Base-by-base conservation (phyloP, 1,140 invertebrate species). In the Bathynomus jamesi region DNA sequence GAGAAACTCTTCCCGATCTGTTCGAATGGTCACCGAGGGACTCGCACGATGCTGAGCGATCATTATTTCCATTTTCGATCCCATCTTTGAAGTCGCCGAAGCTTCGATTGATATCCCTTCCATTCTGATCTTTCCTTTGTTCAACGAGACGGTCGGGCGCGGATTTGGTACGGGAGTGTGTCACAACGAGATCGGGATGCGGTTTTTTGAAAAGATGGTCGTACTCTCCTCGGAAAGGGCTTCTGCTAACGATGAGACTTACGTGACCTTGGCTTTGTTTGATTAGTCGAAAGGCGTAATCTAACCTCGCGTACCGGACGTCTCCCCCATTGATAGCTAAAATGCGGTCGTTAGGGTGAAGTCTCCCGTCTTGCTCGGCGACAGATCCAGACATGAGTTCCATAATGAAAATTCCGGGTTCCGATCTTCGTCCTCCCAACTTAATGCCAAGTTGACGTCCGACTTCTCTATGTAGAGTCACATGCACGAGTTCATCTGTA, bases 321-420 rank as follows among this genome's bases (percentile, higher is more conserved):
- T 85, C 85, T 32, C 80, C 79, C 7, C 82, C 81, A 75, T 86
- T 86, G 61, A 86, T 84, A 73, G 84, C 83, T 25, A 86, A 76
- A 61, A 89, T 83, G 75, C 87, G 86, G 79, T 89, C 87, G 32
- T 87, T 87, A 24, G 84, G 84, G 78, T 83, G 81, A 24, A 89
- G 79, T 25, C 86, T 80, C 4, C 85, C 85, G 79, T 89, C 86
- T 65, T 81, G 79, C 8, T 84, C 84, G 27, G 86, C 87, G 28
- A 86, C 85, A 70, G 83, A 81, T 10, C 81, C 82, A n/a, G 82
- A 80, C 8, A 85, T 81, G 66, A 85, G 76, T 73, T 84, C 84
- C 65, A 84, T 77, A 29, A 85, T 83, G 76, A 82, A 85, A 27
- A 85, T 81, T 11, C 84, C 84, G 28, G 82, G 80, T 63, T 82